Percentiles rank a stretch among this genome's conserved stretches.
These are phyloP conservation scores for Lepisosteus oculatus DNA, from an alignment of 2,113 vertebrate species.

Conservation along the genomic window DNA sequence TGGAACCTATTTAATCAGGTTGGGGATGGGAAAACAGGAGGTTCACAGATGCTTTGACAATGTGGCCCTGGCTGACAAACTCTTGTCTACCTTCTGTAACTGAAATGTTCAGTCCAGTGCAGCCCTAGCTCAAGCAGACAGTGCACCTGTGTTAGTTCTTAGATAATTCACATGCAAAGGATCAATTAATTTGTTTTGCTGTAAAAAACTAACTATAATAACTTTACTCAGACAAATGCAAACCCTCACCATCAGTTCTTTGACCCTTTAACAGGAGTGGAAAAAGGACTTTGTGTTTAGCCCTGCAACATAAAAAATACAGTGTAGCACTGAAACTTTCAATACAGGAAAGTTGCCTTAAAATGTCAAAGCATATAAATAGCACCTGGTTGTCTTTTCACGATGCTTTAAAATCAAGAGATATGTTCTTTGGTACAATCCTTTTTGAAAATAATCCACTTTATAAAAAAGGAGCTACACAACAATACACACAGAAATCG, in stretches of 20 bases:
- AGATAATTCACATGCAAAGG: too few species aligned
- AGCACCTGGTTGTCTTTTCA: conserved; percentile 42
- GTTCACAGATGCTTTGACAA: too few species aligned
- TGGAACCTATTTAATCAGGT: background rate
- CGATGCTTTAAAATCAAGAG: conserved; percentile 37
- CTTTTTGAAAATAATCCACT: background rate
- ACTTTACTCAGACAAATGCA: too few species aligned
- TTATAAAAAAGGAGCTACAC: background rate
- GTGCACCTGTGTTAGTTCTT: too few species aligned
- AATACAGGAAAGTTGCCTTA: conserved; percentile 23
- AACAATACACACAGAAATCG: background rate
- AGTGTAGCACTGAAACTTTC: conserved; percentile 56
- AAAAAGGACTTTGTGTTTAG: conserved; percentile 35
- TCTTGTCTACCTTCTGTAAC: too few species aligned
- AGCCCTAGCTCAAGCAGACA: too few species aligned
- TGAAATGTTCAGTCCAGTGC: too few species aligned
- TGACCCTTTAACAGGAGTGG: background rate
- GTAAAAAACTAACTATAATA: too few species aligned
- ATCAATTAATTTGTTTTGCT: too few species aligned
- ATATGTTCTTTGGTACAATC: conserved; percentile 29
- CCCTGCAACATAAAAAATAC: conserved; percentile 60
- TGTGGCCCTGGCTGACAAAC: too few species aligned
- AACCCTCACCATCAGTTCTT: background rate
- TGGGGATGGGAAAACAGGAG: background rate
- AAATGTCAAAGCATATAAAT: conserved; percentile 47